phyloP scores from a whole-genome alignment of 2,797 vertebrate genomes.

The Neomorphus geoffroyi region DNA sequence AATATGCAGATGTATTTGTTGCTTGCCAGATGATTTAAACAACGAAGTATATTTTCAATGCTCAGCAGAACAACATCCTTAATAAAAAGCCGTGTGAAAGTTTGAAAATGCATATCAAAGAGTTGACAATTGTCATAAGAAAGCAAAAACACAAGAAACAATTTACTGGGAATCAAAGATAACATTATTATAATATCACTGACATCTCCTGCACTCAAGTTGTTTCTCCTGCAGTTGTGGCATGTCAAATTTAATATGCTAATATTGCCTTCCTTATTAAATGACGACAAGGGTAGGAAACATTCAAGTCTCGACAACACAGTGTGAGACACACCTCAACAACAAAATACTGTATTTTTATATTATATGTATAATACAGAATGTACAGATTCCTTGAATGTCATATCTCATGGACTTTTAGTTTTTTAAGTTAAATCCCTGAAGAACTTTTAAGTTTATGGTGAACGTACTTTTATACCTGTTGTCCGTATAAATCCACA shows the following conservation, averaged over 20 bases:
- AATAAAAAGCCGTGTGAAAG: neutral
- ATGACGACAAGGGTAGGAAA: neutral
- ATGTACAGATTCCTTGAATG: neutral
- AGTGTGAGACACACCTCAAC: neutral
- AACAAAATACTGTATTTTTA: conserved; percentile 7
- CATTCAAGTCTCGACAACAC: neutral
- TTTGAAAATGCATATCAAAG: neutral
- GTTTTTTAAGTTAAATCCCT: neutral
- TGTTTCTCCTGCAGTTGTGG: conserved; percentile 7
- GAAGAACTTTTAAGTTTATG: neutral
- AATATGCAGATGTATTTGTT: neutral
- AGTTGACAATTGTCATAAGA: neutral
- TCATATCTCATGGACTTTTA: neutral
- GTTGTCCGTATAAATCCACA: neutral
- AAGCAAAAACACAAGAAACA: conserved; percentile 19
- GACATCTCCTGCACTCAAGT: neutral
- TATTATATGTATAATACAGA: neutral
- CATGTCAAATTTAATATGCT: conserved; percentile 3
- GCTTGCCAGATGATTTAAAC: neutral
- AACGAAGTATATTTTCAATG: neutral
- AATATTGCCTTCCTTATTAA: conserved; percentile 32
- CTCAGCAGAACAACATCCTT: neutral
- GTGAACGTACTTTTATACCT: neutral
- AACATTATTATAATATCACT: neutral
- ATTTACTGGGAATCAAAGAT: conserved; percentile 31